phyloP scores from a whole-genome alignment of 1,140 invertebrate species.

The Drosophila ananassae region DNA sequence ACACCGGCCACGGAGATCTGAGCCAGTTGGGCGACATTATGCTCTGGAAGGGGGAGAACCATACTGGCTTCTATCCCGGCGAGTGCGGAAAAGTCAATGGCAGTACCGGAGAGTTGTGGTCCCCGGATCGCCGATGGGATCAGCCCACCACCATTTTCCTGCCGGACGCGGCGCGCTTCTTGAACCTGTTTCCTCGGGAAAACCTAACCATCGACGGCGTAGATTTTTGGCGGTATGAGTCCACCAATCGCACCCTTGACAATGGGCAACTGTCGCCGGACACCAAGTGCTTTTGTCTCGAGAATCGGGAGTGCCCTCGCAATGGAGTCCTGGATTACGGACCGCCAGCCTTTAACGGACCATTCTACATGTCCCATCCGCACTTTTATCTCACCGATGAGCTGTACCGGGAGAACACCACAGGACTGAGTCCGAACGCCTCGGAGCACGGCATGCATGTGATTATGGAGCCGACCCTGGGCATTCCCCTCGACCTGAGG shows the following conservation, averaged over 20 bases:
- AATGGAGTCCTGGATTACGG: conserved; percentile 88
- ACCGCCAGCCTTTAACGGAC: conserved; percentile 89
- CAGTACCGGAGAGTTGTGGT: conserved; percentile 90
- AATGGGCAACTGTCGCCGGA: conserved; percentile 86
- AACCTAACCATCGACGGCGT: conserved; percentile 85
- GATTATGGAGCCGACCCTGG: conserved; percentile 89
- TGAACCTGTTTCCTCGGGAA: conserved; percentile 82
- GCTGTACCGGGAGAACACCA: conserved; percentile 86
- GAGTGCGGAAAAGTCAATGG: conserved; percentile 89
- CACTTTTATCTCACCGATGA: conserved; percentile 93
- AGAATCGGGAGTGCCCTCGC: conserved; percentile 76
- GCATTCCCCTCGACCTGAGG: conserved; percentile 88
- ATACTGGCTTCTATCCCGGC: conserved; percentile 85
- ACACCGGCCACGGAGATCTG: conserved; percentile 87
- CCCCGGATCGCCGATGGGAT: conserved; percentile 86
- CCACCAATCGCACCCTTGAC: conserved; percentile 87
- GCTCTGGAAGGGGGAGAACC: conserved; percentile 87
- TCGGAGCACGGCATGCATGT: conserved; percentile 89
- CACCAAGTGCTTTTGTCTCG: conserved; percentile 69
- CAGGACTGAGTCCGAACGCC: conserved; percentile 89
- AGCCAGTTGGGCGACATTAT: conserved; percentile 87
- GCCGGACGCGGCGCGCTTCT: conserved; percentile 87
- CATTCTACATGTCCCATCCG: conserved; percentile 92
- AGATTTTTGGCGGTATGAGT: conserved; percentile 86
- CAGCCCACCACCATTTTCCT: conserved; percentile 87